Evolutionary conservation across 2,113 vertebrate species (phyloP), one percentile per base, ranked within the genome.

Genomic region (Progne subis): DNA sequence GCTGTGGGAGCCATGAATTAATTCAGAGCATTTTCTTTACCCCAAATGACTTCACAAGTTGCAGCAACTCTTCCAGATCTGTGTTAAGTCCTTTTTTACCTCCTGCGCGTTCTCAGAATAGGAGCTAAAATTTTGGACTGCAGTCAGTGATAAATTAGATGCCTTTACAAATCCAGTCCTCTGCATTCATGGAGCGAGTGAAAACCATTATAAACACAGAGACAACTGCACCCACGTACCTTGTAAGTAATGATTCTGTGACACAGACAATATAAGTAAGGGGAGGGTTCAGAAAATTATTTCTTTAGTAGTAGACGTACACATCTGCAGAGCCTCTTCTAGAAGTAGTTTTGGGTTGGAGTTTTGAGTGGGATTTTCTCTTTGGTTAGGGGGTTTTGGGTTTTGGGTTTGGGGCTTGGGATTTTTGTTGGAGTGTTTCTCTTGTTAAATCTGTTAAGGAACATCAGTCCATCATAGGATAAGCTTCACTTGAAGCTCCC

Each of bases 81-180:
- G 46, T 29, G 24, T 57, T 7, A 18, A 25, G 32, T 25, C 39
- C 34, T 74, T 80, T 87, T 88, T 49, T 37, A 6, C 49, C 31
- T 49, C 69, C 65, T 9, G 4, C 68, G 50, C 39, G 41, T 21
- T 61, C 59, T 80, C 63, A 77, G 68, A 43, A 17, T 64, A 72
- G 86, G 61, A 90, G 74, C 83, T 82, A 25, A 64, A 56, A 53
- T 69, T 64, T 29, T 47, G 59, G n/a, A 14, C 28, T 72, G 43
- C 17, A 18, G 53, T 71, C 69, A n/a, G n/a, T 21, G 37, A 41
- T 72, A 56, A 41, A 20, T 74, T 26, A 77, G 70, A n/a, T 72
- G 49, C 53, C 32, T 93, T 92, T 79, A 75, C 74, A 87, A 86
- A 82, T 41, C 11, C 25, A 87, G 52, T 52, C 69, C 71, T 82